Percentiles rank a stretch among this genome's conserved stretches.
Evolutionary conservation across 1,140 invertebrate species (phyloP).

Genomic region (Eupristina koningsbergeri): DNA sequence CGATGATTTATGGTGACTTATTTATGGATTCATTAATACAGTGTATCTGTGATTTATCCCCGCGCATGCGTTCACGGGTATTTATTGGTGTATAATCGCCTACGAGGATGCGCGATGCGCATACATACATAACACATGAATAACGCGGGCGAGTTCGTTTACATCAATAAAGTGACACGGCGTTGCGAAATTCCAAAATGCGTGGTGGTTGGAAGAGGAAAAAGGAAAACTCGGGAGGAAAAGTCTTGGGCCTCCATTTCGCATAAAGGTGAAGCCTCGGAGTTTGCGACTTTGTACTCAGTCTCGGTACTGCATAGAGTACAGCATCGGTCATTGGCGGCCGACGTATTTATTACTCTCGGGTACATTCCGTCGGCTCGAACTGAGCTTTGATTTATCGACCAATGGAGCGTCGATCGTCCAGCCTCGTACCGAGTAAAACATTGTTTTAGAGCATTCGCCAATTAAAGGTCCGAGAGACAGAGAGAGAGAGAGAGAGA

Average conservation of each 20-base stretch:
- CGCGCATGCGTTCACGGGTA: not conserved
- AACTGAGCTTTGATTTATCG: constrained; percentile 42
- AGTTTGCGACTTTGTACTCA: not conserved
- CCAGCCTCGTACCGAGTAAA: not conserved
- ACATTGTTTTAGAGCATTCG: constrained; percentile 42
- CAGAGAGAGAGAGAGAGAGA: not conserved
- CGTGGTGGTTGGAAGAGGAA: not conserved
- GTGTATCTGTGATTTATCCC: constrained; percentile 9
- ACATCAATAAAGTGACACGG: not conserved
- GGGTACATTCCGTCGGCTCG: not conserved
- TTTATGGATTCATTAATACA: constrained; percentile 29
- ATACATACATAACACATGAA: not conserved
- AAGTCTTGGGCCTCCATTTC: no score
- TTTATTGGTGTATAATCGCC: not conserved
- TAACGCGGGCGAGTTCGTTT: no score
- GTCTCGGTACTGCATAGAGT: not conserved
- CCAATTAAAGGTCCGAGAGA: constrained; percentile 35
- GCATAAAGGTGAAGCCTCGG: not conserved
- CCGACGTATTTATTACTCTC: constrained; percentile 43
- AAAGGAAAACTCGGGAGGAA: not conserved
- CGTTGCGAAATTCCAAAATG: not conserved
- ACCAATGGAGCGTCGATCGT: constrained; percentile 26
- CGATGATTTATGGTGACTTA: constrained; percentile 10
- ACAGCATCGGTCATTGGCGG: not conserved
- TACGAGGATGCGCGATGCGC: not conserved